Base-by-base conservation (phyloP, 2,113 vertebrate species). In the Amblyornis subalaris region DNA sequence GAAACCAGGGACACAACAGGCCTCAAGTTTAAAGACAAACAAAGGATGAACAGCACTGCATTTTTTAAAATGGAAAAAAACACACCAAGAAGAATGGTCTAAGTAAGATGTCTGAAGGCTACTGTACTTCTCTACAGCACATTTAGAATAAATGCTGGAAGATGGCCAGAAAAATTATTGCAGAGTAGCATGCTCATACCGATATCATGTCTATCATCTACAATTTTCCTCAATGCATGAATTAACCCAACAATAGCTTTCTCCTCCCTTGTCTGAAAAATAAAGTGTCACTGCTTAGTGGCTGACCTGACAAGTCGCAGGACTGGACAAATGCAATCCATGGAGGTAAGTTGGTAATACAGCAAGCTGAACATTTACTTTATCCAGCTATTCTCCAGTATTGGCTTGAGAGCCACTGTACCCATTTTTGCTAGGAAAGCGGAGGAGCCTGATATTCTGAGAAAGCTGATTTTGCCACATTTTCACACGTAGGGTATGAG, bases 181-280 rank as follows among this genome's bases (percentile, higher is more conserved):
- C 57, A 76, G 45, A 91, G 35, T 73, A 93, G 40, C 64, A 62
- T 2, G 2, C 36, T 88, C 19, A 40, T 55, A 40, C 53, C 5
- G 71, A 29, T 80, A 84, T 70, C 73, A 29, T 10, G 64, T 80
- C 92, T 89, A 84, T 79, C 55, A 94, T 64, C 85, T 67, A 67
- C 79, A 55, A 23, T 83, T 92, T 82, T 85, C 76, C 87, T 86
- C 62, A 92, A 93, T 8, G 11, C 14, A 36, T 51, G 65, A 88
- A 90, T 93, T 96, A 96, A 94, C 53, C 61, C 58, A 77, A 89
- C 48, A 70, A 70, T 28, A 88, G 28, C 57, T 75, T 92, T 44
- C 25, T 93, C 44, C 26, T 78, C 47, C 69, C 20, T 66, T 86
- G 38, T 40, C 78, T 74, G 48, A 88, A 81, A 74, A 91, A 87